Percentiles rank a stretch among this genome's conserved stretches.
Evolutionary conservation across 1,140 invertebrate species (phyloP).

Genomic region (Pseudomyrmex cubaensis): DNA sequence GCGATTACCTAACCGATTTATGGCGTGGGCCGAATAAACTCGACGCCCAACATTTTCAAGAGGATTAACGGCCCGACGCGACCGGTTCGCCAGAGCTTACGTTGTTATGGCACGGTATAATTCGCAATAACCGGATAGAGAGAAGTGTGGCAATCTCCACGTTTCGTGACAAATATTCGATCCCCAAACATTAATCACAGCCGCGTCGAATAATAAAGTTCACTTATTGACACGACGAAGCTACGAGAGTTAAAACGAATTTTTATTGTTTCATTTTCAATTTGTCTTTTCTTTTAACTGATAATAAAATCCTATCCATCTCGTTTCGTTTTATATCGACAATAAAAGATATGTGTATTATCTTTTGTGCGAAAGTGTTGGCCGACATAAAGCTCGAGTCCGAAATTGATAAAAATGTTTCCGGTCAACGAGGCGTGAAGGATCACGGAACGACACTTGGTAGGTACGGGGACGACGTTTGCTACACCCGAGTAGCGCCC

Average conservation of each 20-base stretch:
- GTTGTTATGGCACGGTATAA: conserved; percentile 35
- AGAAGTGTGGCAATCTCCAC: conserved; percentile 12
- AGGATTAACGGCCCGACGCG: conserved; percentile 48
- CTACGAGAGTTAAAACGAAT: too few species aligned
- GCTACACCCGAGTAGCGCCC: neutral
- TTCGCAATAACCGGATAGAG: conserved; percentile 39
- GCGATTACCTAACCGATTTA: conserved; percentile 67
- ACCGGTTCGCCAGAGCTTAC: conserved; percentile 7
- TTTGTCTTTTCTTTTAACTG: too few species aligned
- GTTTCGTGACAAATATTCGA: conserved; percentile 22
- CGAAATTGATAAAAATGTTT: conserved; percentile 38
- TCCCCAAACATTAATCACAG: neutral
- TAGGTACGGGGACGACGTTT: neutral
- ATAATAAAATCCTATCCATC: too few species aligned
- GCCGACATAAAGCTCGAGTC: neutral
- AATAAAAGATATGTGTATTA: too few species aligned
- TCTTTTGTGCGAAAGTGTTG: too few species aligned
- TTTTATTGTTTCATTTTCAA: too few species aligned
- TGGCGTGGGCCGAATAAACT: conserved; percentile 52
- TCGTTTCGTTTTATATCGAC: too few species aligned
- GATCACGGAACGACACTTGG: conserved; percentile 23
- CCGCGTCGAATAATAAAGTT: conserved; percentile 14
- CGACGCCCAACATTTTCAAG: conserved; percentile 58
- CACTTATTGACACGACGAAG: neutral
- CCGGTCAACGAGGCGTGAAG: conserved; percentile 35